Evolutionary conservation across 2,888 invertebrate genomes (phyloP).

Genomic region (Parthenolecanium corni): DNA sequence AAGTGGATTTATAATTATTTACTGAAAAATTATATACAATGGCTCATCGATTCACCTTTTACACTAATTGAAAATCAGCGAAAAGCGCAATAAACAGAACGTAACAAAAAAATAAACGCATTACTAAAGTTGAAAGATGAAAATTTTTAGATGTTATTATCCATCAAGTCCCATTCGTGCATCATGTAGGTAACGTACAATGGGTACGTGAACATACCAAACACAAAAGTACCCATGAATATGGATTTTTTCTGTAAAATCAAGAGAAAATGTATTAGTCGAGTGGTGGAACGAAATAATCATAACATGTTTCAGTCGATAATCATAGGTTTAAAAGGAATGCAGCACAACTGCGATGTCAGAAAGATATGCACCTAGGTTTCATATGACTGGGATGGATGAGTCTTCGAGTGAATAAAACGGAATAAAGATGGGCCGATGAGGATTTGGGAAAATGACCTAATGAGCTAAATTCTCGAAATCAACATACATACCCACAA

Average conservation of each 20-base stretch:
- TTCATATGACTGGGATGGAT: too few species aligned
- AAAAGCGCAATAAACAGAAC: neutral
- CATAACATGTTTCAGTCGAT: neutral
- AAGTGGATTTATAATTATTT: too few species aligned
- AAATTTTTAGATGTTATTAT: neutral
- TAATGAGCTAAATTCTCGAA: too few species aligned
- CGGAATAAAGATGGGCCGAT: too few species aligned
- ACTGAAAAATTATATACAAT: too few species aligned
- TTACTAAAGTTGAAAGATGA: neutral
- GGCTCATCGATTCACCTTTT: too few species aligned
- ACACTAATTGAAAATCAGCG: too few species aligned
- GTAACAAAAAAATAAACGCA: neutral
- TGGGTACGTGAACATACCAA: constrained; percentile 10
- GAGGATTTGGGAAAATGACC: neutral
- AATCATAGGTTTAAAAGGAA: neutral
- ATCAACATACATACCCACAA: neutral
- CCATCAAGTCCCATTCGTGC: constrained; percentile 20
- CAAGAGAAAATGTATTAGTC: neutral
- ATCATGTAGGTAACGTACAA: constrained; percentile 14
- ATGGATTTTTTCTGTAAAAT: constrained; percentile 10
- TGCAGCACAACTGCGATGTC: too few species aligned
- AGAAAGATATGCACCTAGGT: too few species aligned
- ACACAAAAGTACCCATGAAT: neutral
- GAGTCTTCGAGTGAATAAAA: too few species aligned
- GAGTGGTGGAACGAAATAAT: neutral